Conservation (phyloP, 2,888 invertebrate genomes). For the Drosophila greeni region DNA sequence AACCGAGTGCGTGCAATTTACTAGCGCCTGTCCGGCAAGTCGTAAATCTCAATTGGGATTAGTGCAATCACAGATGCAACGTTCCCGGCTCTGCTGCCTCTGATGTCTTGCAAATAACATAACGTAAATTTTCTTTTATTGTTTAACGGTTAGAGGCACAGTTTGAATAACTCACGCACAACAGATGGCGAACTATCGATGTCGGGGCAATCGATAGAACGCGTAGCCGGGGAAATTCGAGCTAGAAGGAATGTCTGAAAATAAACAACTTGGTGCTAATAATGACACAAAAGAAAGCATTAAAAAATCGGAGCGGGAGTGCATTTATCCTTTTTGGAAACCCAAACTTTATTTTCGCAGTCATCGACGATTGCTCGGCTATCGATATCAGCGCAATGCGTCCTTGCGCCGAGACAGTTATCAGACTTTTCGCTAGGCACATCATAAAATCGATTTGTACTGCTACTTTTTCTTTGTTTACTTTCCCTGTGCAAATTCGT, state of each 20-base stretch:
- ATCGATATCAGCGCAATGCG: conserved; percentile 10
- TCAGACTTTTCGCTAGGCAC: conserved; percentile 30
- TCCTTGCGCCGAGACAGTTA: conserved; percentile 13
- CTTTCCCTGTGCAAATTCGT: conserved; percentile 46
- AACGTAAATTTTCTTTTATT: background rate
- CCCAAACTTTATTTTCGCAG: background rate
- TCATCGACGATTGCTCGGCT: background rate
- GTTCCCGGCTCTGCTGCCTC: too few relatives aligned
- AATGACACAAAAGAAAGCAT: too few relatives aligned
- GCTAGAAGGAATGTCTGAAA: background rate
- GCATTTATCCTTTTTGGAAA: too few relatives aligned
- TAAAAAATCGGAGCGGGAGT: too few relatives aligned
- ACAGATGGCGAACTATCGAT: background rate
- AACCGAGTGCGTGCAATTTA: conserved; percentile 31
- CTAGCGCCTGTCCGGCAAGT: background rate
- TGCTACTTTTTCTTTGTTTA: conserved; percentile 66
- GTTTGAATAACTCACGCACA: background rate
- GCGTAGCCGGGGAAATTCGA: too few relatives aligned
- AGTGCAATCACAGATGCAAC: too few relatives aligned
- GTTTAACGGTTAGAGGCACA: background rate
- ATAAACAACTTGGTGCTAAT: too few relatives aligned
- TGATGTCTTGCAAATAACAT: too few relatives aligned
- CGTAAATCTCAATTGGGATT: background rate
- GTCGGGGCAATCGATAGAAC: background rate
- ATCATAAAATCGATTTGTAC: conserved; percentile 17